phyloP scores from a whole-genome alignment of 2,888 invertebrate genomes.

The Globia sparganii region DNA sequence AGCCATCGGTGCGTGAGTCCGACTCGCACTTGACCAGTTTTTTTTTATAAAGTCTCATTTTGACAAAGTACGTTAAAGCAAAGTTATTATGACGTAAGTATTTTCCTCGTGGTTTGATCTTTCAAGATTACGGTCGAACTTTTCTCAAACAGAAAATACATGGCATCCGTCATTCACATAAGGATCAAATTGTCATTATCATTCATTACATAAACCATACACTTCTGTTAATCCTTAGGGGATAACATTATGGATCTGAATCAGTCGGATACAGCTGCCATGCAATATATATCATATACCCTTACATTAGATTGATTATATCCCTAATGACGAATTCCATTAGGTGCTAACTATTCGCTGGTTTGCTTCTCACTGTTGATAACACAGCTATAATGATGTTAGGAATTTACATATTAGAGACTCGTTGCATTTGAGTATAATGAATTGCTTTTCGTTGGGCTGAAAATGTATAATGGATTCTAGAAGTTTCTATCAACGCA shows the following conservation, averaged over 20 bases:
- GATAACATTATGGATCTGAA: slow-evolving; percentile 35
- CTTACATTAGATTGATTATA: slow-evolving; percentile 62
- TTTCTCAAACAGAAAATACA: background rate
- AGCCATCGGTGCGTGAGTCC: no score
- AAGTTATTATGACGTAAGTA: background rate
- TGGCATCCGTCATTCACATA: background rate
- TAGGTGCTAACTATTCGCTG: slow-evolving; percentile 60
- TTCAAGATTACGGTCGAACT: background rate
- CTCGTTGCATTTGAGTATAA: slow-evolving; percentile 29
- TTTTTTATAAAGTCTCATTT: no score
- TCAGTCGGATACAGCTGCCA: slow-evolving; percentile 29
- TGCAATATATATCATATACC: slow-evolving; percentile 28
- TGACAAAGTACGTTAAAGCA: background rate
- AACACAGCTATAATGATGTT: slow-evolving; percentile 35
- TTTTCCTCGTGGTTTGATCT: background rate
- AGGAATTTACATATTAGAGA: slow-evolving; percentile 38
- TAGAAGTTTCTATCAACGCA: background rate
- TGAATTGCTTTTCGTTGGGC: slow-evolving; percentile 25
- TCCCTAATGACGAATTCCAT: slow-evolving; percentile 64
- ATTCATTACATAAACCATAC: slow-evolving; percentile 28
- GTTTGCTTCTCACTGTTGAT: slow-evolving; percentile 41
- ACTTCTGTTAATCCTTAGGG: slow-evolving; percentile 28
- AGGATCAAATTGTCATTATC: slow-evolving; percentile 39
- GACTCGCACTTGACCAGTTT: no score
- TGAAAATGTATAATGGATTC: background rate